Base-by-base conservation (phyloP, 2,113 vertebrate species). In the Edolisoma coerulescens region DNA sequence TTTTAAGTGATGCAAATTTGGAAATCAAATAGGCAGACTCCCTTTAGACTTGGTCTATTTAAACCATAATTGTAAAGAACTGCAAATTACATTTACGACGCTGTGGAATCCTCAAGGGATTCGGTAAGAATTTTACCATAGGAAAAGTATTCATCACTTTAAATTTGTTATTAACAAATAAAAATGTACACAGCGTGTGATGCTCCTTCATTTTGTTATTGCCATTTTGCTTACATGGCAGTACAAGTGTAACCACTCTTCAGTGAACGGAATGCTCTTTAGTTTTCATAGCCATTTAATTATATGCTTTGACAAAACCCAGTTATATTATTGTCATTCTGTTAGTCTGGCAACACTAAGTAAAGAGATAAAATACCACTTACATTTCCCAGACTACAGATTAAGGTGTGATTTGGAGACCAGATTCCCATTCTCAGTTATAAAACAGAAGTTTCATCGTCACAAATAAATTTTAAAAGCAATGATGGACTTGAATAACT, bases 1-100 rank as follows among this genome's bases (percentile, higher is more conserved):
- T 98, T 98, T 98, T 98, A 98, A 98, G 96, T 97, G 97, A 98
- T 97, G 97, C 95, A 98, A 98, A 98, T 98, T 97, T 98, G 93
- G 97, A 98, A 98, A 98, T 98, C 97, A 98, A 98, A 98, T 95
- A 97, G 96, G 91, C 96, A 97, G 97, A 96, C 70, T 98, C 98
- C 97, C 97, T 97, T 97, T 96, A 97, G 98, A 97, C 90, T 97
- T 95, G 81, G 90, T 96, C 97, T 98, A 94, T 97, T 98, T 98
- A 97, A 96, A 89, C 56, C 76, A 84, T 97, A 98, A 98, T 97
- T 98, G 96, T 97, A 95, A 97, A 96, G 97, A 97, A 97, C 87
- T 70, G 88, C 95, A 98, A 96, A 97, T 97, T 94, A 94, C 88
- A 91, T 97, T 98, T 97, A 96, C 56, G 85, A 93, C 32, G 37